A percentile compares a stretch with the other conserved stretches of the same genome.
Evolutionary conservation across 2,113 vertebrate species (phyloP).

Genomic region (Noturus placidus): DNA sequence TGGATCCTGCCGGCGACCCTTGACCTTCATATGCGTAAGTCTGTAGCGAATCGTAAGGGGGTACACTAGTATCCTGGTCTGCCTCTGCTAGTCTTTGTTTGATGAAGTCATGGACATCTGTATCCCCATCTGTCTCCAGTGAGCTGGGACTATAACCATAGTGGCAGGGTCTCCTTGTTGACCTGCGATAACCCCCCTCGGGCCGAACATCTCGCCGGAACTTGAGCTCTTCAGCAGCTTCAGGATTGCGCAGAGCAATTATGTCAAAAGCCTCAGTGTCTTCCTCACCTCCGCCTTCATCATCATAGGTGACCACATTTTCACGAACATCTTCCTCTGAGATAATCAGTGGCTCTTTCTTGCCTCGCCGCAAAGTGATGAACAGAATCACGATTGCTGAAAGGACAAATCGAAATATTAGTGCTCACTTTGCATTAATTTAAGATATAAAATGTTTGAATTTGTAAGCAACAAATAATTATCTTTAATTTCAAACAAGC

Average conservation of each 20-base stretch:
- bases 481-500: background rate
- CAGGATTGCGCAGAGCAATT: slow-evolving; percentile 79
- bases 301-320: slow-evolving; percentile 90
- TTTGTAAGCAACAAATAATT: background rate
- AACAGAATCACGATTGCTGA: slow-evolving; percentile 82
- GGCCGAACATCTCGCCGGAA: slow-evolving; percentile 88
- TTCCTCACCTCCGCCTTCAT: slow-evolving; percentile 93
- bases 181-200: slow-evolving; percentile 68
- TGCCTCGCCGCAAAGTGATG: slow-evolving; percentile 80
- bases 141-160: slow-evolving; percentile 6
- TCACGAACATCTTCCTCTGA: slow-evolving; percentile 85
- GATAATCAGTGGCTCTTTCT: slow-evolving; percentile 85
- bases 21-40: slow-evolving; percentile 86
- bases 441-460: background rate
- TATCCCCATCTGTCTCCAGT: slow-evolving; percentile 75
- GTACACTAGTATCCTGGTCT: slow-evolving; percentile 79
- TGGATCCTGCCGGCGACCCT: slow-evolving; percentile 80
- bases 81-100: slow-evolving; percentile 81
- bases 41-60: slow-evolving; percentile 86
- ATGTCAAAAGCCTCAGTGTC: slow-evolving; percentile 97
- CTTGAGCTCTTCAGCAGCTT: slow-evolving; percentile 86
- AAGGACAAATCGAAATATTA: slow-evolving; percentile 33
- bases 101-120: slow-evolving; percentile 86
- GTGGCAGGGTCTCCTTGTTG: slow-evolving; percentile 59
- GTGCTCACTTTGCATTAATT: background rate